phyloP scores from a whole-genome alignment of 1,140 invertebrate species.

The Sycobia sp. region DNA sequence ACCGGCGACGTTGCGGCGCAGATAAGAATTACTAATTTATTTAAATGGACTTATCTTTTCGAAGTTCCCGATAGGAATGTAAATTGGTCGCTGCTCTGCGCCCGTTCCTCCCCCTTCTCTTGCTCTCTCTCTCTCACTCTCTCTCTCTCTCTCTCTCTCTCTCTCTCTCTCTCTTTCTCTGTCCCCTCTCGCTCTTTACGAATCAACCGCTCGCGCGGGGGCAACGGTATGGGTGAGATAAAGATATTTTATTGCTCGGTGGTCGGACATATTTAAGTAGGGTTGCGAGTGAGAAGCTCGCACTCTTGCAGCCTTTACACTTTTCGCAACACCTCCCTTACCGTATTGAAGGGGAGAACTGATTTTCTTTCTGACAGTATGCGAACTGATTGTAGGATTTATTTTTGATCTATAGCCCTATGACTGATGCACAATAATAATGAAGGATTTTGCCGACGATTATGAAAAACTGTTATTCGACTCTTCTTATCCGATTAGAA shows the following conservation, averaged over 20 bases:
- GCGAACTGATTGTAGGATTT: no score
- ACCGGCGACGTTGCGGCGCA: constrained; percentile 38
- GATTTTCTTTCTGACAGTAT: no score
- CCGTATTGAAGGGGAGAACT: neutral
- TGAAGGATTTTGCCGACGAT: no score
- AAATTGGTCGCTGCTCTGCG: constrained; percentile 58
- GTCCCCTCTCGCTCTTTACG: constrained; percentile 12
- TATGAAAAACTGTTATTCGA: no score
- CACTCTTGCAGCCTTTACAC: neutral
- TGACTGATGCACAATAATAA: no score
- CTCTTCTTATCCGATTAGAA: no score
- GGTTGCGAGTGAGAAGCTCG: constrained; percentile 26
- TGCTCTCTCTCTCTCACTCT: neutral
- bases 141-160: neutral
- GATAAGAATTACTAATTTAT: constrained; percentile 64
- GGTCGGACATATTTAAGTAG: constrained; percentile 61
- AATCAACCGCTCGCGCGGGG: constrained; percentile 53
- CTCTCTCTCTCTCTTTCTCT: neutral
- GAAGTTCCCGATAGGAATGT: constrained; percentile 61
- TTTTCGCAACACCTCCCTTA: neutral
- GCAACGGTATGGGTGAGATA: constrained; percentile 61
- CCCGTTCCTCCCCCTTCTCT: neutral
- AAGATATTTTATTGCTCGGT: constrained; percentile 62
- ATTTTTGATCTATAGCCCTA: no score
- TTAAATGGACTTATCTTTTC: constrained; percentile 63